Percentiles rank a stretch among this genome's conserved stretches.
These are phyloP conservation scores for Euproctis similis DNA, from an alignment of 2,888 invertebrate species.

Conservation along the genomic window DNA sequence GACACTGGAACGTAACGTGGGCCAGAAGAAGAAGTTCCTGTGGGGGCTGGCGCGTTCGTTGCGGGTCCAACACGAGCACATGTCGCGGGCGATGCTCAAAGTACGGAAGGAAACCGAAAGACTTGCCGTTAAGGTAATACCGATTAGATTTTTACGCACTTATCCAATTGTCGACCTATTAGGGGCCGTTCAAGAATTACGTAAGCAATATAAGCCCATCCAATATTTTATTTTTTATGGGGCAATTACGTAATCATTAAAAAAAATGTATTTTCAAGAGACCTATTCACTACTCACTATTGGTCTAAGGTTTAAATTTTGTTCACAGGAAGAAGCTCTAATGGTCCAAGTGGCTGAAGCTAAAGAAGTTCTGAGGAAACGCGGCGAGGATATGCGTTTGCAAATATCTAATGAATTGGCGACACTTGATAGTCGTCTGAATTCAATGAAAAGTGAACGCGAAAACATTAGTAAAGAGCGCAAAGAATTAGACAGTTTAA, in stretches of 20 bases:
- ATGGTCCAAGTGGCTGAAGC: constrained; percentile 47
- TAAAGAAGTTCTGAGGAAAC: constrained; percentile 36
- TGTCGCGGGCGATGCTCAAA: constrained; percentile 43
- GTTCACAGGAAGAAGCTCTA: constrained; percentile 46
- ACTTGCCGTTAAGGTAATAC: constrained; percentile 46
- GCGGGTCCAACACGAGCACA: constrained; percentile 43
- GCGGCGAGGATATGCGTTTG: constrained; percentile 52
- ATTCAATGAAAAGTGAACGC: constrained; percentile 46
- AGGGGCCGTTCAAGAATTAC: too few species aligned
- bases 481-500: constrained; percentile 21
- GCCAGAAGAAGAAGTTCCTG: constrained; percentile 53
- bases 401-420: constrained; percentile 51
- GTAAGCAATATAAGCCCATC: too few species aligned
- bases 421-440: constrained; percentile 41
- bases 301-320: too few species aligned
- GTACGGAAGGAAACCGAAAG: constrained; percentile 34
- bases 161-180: too few species aligned
- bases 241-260: too few species aligned
- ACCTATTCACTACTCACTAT: too few species aligned
- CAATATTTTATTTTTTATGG: too few species aligned
- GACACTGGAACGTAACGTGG: constrained; percentile 34
- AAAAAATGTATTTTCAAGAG: too few species aligned
- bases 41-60: constrained; percentile 52
- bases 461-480: constrained; percentile 44
- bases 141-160: too few species aligned